These are phyloP conservation scores for Electrona antarctica DNA, from an alignment of 2,113 vertebrate species.

Conservation along the genomic window DNA sequence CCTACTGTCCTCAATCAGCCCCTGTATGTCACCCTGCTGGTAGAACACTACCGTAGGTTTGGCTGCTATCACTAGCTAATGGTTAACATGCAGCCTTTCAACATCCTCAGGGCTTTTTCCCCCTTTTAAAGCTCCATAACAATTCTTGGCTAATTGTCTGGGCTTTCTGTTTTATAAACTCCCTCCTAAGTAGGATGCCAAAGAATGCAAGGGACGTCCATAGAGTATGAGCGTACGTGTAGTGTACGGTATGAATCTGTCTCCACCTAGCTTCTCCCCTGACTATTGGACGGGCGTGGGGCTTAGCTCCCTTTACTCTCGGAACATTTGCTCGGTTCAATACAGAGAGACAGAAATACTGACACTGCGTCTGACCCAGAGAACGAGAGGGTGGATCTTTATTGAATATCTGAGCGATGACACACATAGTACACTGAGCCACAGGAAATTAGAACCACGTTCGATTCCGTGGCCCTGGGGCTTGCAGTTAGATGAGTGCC, in stretches of 20 bases:
- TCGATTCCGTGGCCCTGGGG: slow-evolving; percentile 56
- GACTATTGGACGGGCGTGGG: slow-evolving; percentile 11
- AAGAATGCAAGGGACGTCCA: too few species aligned
- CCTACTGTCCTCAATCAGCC: too few species aligned
- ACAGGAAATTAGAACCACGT: slow-evolving; percentile 67
- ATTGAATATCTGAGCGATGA: slow-evolving; percentile 63
- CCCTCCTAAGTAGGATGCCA: too few species aligned
- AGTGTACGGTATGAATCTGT: slow-evolving; percentile 6
- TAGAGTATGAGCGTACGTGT: too few species aligned
- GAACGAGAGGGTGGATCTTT: slow-evolving; percentile 18
- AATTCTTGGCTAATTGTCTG: too few species aligned
- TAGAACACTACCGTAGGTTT: too few species aligned
- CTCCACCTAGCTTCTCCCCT: slow-evolving; percentile 14
- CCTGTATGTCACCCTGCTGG: too few species aligned
- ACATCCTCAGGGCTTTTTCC: too few species aligned
- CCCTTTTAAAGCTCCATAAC: too few species aligned
- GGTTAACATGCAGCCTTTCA: too few species aligned
- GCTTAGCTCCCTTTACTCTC: background rate
- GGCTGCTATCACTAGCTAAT: too few species aligned
- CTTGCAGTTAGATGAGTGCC: slow-evolving; percentile 24
- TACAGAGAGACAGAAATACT: slow-evolving; percentile 36
- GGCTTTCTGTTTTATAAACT: too few species aligned
- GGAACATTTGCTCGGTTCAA: slow-evolving; percentile 35
- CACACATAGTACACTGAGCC: slow-evolving; percentile 40
- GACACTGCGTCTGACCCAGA: slow-evolving; percentile 51